These are phyloP conservation scores for Chlorocebus sabaeus DNA, from an alignment of 2,113 vertebrate species.

Conservation along the genomic window DNA sequence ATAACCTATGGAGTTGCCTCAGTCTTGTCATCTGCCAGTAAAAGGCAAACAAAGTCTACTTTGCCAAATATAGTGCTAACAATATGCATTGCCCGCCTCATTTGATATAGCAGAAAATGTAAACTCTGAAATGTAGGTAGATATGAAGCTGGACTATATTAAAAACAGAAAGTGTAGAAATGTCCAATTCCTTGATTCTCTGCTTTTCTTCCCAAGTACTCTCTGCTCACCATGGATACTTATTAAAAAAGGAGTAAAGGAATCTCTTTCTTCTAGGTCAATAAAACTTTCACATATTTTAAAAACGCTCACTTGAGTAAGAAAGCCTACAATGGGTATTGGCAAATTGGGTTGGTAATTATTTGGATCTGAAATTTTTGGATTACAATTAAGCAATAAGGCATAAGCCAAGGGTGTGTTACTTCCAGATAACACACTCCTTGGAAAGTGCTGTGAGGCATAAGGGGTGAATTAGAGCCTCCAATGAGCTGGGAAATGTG, in stretches of 20 bases:
- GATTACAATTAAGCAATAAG: slow-evolving; percentile 81
- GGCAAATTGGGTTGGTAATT: slow-evolving; percentile 64
- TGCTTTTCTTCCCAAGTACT: not conserved
- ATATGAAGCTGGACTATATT: not conserved
- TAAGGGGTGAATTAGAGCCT: slow-evolving; percentile 68
- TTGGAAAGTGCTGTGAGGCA: slow-evolving; percentile 69
- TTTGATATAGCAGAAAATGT: not conserved
- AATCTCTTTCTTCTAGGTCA: slow-evolving; percentile 59
- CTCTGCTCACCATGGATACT: not conserved
- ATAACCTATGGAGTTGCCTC: not conserved
- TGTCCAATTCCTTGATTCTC: not conserved
- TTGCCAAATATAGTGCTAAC: not conserved
- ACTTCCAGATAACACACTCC: slow-evolving; percentile 79
- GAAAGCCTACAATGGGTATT: slow-evolving; percentile 47
- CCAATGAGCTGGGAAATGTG: slow-evolving; percentile 66
- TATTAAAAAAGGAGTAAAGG: not conserved
- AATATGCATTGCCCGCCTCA: not conserved
- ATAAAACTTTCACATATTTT: slow-evolving; percentile 38
- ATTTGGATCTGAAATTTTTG: slow-evolving; percentile 71
- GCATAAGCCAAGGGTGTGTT: slow-evolving; percentile 76
- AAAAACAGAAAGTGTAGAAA: not conserved
- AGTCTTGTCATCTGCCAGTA: not conserved
- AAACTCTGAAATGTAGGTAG: not conserved
- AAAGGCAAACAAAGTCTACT: not conserved
- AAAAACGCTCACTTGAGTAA: slow-evolving; percentile 55